Evolutionary conservation across 2,797 vertebrate genomes (phyloP), one percentile per base, ranked within the genome.

Genomic region (Acanthornis magna): DNA sequence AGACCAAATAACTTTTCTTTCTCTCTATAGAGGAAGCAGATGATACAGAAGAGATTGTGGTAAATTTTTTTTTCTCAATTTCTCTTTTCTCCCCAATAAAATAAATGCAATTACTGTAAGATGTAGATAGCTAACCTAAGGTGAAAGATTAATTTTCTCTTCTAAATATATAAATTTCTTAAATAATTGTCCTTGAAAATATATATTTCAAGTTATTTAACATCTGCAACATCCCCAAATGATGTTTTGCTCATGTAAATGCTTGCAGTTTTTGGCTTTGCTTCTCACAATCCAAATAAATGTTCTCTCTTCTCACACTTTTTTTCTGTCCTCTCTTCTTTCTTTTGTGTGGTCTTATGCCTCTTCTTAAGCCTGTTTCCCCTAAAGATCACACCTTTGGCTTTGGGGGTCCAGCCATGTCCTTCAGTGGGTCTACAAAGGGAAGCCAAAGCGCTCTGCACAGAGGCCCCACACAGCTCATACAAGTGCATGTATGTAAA

Each of bases 361-460:
- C 5, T 17, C 30, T 47, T 27, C 19, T 48, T 32, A 38, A 62
- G 20, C 10, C 19, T 43, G 21, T 42, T 75, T 62, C 29, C 13
- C 5, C 10, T 6, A 13, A 11, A 7, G 15, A 27, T 11, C 4
- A 15, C 1, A 2, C 7, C 20, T 17, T 40, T 27, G 13, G 6
- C 32, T 88, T 22, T 16, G 26, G 30, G 30, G 40, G 8, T 29
- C 42, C 47, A 47, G 4, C 7, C 9, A 18, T 11, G 21, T 30
- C 12, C 30, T 54, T 34, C 5, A 5, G 26, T 42, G 50, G 5
- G 5, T 55, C 34, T 29, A 9, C 13, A 14, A 2, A 19, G 11
- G 32, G 9, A 26, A 82, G 22, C 3, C 12, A 15, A 9, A 5
- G 26, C 0, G 0, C 26, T 16, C 9, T 5, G 7, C 16, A 27